Evolutionary conservation across 2,797 vertebrate species (phyloP), one percentile per base, ranked within the genome.

Genomic region (Chrosomus eos): DNA sequence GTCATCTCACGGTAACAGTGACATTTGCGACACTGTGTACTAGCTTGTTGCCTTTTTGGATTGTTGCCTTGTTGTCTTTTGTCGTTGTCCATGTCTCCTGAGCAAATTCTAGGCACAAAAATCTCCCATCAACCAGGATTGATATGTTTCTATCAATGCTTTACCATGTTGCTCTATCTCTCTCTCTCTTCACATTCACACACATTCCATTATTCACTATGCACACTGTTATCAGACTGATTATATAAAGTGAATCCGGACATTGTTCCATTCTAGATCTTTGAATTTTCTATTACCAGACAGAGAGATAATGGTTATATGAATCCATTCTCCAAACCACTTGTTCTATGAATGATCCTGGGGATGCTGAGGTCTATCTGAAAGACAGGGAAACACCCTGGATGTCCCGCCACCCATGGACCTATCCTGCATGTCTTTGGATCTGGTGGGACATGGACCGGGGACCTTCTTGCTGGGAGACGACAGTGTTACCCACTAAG

Each of bases 31-130:
- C 82, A 73, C 38, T 38, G 18, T 86, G 80, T 73, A 31, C 3
- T 31, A 40, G 70, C 33, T 60, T 90, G 84, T 81, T 91, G 85
- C 86, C 51, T 19, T 86, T 87, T 82, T 70, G 68, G 53, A 45
- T 84, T n/a, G n/a, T n/a, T n/a, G n/a, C n/a, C n/a, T n/a, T n/a
- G n/a, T n/a, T n/a, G 87, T 87, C 58, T 77, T 83, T 88, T 83
- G 72, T 60, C 70, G 14, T 10, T 62, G 77, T 83, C 77, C 85
- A 60, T 83, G 76, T 72, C 80, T 58, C 85, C 45, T 81, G 71
- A 72, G 67, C n/a, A 80, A 82, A 19, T 53, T 62, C 53, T 64
- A 83, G 84, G 86, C 33, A 45, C 68, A 82, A 83, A 83, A 76
- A 86, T 85, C 71, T 86, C 72, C 83, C 21, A 10, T 55, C 82